phyloP scores from a whole-genome alignment of 2,888 invertebrate genomes.

The Dioctria linearis region DNA sequence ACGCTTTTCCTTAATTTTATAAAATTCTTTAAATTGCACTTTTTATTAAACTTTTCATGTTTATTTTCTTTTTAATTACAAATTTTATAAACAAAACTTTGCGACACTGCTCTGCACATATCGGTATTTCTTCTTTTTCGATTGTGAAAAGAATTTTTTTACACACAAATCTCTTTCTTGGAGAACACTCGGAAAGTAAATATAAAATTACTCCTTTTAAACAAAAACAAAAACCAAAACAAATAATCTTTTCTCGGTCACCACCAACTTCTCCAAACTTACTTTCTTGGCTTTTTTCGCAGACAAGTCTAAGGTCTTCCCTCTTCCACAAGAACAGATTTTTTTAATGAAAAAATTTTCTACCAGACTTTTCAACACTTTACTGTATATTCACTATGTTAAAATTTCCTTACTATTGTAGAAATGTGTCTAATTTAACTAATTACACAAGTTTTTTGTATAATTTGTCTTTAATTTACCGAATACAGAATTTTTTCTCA shows the following conservation, averaged over 20 bases:
- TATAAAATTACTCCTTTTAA: background rate
- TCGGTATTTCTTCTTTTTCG: slow-evolving; percentile 12
- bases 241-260: slow-evolving; percentile 6
- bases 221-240: slow-evolving; percentile 23
- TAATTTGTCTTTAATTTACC: slow-evolving; percentile 65
- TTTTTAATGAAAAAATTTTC: slow-evolving; percentile 31
- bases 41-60: slow-evolving; percentile 25
- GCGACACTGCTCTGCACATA: slow-evolving; percentile 14
- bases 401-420: slow-evolving; percentile 19
- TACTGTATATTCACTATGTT: slow-evolving; percentile 9
- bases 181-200: slow-evolving; percentile 8
- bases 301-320: slow-evolving; percentile 23
- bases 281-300: slow-evolving; percentile 45
- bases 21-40: slow-evolving; percentile 23
- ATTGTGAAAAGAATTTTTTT: slow-evolving; percentile 5
- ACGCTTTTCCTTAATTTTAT: slow-evolving; percentile 20
- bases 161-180: slow-evolving; percentile 4
- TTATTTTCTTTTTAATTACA: background rate
- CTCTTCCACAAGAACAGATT: background rate
- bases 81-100: slow-evolving; percentile 50
- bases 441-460: slow-evolving; percentile 41
- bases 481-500: slow-evolving; percentile 67
- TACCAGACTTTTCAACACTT: slow-evolving; percentile 38
- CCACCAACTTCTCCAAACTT: slow-evolving; percentile 21
- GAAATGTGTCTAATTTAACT: slow-evolving; percentile 34